Evolutionary conservation across 2,113 vertebrate species (phyloP).

Genomic region (Poicephalus meyeri): DNA sequence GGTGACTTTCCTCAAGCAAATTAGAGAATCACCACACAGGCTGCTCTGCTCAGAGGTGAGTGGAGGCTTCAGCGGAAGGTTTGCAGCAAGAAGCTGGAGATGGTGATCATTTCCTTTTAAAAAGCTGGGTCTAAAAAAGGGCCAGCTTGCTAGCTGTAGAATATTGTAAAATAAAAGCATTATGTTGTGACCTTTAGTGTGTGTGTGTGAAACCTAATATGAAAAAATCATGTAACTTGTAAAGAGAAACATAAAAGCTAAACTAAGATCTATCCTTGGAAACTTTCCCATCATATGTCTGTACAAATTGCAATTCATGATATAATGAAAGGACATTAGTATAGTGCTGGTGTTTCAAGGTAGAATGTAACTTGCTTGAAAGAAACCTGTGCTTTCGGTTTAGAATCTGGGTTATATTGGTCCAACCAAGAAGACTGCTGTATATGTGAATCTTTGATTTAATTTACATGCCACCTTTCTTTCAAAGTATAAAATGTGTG

Average conservation of each 20-base stretch:
- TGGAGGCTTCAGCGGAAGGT: not conserved
- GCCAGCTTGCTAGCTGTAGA: not conserved
- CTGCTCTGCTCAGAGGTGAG: not conserved
- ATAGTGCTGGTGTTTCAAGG: not conserved
- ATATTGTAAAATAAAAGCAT: not conserved
- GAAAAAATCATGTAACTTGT: not conserved
- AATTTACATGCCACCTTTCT: not conserved
- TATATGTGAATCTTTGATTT: not conserved
- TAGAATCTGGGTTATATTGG: not conserved
- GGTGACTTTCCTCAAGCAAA: not conserved
- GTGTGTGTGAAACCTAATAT: not conserved
- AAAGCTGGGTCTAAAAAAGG: not conserved
- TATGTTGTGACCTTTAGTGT: not conserved
- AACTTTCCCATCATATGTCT: not conserved
- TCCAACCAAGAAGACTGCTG: not conserved
- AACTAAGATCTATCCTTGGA: not conserved
- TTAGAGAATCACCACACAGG: not conserved
- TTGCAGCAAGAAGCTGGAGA: not conserved
- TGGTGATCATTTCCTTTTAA: not conserved
- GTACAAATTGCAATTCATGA: not conserved
- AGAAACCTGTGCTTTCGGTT: not conserved
- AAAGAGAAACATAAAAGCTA: not conserved
- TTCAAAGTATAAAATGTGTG: not conserved
- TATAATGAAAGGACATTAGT: not conserved
- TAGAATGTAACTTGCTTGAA: not conserved